A percentile compares a stretch with the other conserved stretches of the same genome.
Conservation (phyloP, 2,113 vertebrate species). For the Centrocercus urophasianus region DNA sequence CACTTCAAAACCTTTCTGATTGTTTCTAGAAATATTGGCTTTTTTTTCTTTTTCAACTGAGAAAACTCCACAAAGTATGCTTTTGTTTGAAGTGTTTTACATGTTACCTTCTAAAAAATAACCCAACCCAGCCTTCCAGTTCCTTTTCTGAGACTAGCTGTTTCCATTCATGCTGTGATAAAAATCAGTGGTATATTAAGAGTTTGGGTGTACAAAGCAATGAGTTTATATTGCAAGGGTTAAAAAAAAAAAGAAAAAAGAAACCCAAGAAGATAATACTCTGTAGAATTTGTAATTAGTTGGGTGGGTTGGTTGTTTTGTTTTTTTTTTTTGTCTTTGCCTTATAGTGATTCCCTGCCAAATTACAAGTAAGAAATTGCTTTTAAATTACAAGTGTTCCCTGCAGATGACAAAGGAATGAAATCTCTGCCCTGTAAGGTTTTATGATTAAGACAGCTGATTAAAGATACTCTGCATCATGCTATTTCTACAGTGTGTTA, state of each 20-base stretch:
- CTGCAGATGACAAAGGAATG: not conserved
- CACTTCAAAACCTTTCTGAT: not conserved
- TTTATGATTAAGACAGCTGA: not conserved
- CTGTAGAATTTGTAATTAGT: not conserved
- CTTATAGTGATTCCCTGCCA: not conserved
- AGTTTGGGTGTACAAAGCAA: not conserved
- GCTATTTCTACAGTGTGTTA: not conserved
- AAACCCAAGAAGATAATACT: not conserved
- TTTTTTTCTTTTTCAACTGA: not conserved
- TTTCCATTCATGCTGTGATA: not conserved
- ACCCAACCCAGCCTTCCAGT: not conserved
- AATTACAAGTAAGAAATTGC: not conserved
- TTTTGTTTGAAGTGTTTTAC: slow-evolving; percentile 14
- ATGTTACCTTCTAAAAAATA: not conserved
- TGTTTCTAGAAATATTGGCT: not conserved
- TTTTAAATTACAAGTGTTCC: not conserved
- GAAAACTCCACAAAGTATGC: not conserved
- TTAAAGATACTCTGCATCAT: not conserved
- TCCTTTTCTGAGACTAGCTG: not conserved
- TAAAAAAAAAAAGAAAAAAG: not conserved
- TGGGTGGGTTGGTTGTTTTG: too few species aligned
- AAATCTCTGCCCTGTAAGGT: not conserved
- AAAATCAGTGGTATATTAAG: slow-evolving; percentile 2
- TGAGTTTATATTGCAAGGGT: not conserved
- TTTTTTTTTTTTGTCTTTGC: accelerated